Evolutionary conservation across 2,113 vertebrate species (phyloP).

Genomic region (Sus scrofa): DNA sequence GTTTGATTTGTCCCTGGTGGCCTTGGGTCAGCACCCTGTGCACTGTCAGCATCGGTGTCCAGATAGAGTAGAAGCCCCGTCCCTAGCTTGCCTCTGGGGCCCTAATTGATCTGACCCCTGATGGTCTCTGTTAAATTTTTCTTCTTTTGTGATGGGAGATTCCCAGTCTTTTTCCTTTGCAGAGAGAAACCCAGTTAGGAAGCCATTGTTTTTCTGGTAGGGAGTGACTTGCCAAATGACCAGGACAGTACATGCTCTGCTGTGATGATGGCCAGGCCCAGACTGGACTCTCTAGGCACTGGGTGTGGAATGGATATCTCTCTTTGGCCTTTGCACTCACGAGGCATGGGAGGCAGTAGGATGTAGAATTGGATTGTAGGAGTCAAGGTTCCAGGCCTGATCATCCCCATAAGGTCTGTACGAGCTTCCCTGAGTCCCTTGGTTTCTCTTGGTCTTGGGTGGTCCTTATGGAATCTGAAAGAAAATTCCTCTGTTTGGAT

Average conservation of each 20-base stretch:
- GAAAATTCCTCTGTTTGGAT: not conserved
- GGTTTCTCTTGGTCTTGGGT: not conserved
- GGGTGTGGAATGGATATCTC: not conserved
- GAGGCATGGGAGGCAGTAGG: not conserved
- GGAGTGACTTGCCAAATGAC: constrained; percentile 49
- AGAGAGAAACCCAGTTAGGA: not conserved
- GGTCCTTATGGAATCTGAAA: not conserved
- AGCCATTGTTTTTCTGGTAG: not conserved
- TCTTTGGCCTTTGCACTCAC: not conserved
- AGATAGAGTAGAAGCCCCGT: not conserved
- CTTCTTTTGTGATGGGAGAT: not conserved
- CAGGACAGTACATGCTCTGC: constrained; percentile 32
- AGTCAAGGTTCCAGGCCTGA: not conserved
- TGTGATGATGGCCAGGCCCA: not conserved
- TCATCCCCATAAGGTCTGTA: not conserved
- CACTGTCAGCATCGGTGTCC: rapidly evolving
- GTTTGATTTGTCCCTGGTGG: not conserved
- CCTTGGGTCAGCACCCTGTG: not conserved
- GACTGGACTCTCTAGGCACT: not conserved
- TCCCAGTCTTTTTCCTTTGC: not conserved
- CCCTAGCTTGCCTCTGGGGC: not conserved
- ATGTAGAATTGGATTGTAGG: not conserved
- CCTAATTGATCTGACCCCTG: not conserved
- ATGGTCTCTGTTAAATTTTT: not conserved
- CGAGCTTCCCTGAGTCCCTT: not conserved